phyloP scores from a whole-genome alignment of 1,140 invertebrate species.

The Neodiprion lecontei region DNA sequence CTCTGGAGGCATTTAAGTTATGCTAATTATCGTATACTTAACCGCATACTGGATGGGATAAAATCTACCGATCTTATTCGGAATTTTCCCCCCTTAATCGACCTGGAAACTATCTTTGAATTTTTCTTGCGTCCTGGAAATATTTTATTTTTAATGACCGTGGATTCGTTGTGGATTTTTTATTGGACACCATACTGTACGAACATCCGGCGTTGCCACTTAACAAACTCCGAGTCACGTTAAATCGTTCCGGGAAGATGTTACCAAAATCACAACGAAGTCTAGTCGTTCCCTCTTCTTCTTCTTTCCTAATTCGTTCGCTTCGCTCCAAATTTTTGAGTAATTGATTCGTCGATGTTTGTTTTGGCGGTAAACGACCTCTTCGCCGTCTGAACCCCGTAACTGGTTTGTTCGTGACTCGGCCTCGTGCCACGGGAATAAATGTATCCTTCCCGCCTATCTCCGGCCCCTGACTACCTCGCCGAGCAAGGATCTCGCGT shows the following conservation, averaged over 20 bases:
- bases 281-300: too few relatives aligned
- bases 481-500: background rate
- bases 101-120: too few relatives aligned
- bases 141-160: too few relatives aligned
- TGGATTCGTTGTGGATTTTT: too few relatives aligned
- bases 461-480: background rate
- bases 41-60: background rate
- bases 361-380: constrained; percentile 2
- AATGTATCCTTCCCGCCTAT: constrained; percentile 5
- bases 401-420: background rate
- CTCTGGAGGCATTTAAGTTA: background rate
- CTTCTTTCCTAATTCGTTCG: too few relatives aligned
- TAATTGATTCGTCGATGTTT: background rate
- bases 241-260: too few relatives aligned
- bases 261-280: too few relatives aligned
- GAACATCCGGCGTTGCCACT: too few relatives aligned
- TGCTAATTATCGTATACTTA: constrained; percentile 5
- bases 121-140: too few relatives aligned
- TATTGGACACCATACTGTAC: too few relatives aligned
- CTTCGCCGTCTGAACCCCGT: background rate
- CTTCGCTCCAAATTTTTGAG: background rate
- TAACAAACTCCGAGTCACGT: too few relatives aligned
- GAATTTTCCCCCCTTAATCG: too few relatives aligned
- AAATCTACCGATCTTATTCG: background rate
- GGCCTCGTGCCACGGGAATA: constrained; percentile 4